These are phyloP conservation scores for Macroglossus sobrinus DNA, from an alignment of 2,113 vertebrate genomes.

Conservation along the genomic window DNA sequence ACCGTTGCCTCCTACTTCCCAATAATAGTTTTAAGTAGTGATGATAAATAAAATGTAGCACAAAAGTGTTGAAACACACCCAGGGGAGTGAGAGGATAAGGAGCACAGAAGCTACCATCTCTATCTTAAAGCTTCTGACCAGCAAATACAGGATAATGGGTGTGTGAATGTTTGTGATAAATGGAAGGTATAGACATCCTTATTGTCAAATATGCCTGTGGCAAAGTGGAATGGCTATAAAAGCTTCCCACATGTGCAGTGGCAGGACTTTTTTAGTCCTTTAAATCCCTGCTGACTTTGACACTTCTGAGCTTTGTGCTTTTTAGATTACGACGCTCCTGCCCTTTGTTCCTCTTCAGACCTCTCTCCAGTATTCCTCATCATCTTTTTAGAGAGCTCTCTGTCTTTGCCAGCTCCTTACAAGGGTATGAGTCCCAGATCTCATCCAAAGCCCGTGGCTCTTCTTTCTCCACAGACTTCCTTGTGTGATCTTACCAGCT, in stretches of 20 bases:
- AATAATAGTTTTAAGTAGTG: background rate
- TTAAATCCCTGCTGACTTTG: background rate
- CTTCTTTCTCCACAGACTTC: background rate
- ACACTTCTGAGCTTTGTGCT: background rate
- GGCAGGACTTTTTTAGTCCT: background rate
- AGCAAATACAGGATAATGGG: background rate
- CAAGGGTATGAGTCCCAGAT: background rate
- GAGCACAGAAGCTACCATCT: background rate
- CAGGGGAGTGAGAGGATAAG: background rate
- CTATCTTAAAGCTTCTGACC: background rate
- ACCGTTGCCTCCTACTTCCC: background rate
- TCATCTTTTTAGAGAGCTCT: background rate
- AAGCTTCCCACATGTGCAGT: rapidly evolving
- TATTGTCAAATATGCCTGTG: background rate
- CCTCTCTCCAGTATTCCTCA: background rate
- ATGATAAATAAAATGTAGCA: background rate
- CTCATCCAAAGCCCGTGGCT: background rate
- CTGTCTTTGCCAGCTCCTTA: background rate
- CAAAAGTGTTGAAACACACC: background rate
- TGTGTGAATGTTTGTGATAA: background rate
- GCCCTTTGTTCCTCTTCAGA: background rate
- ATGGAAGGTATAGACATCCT: too few species aligned
- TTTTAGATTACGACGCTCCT: background rate
- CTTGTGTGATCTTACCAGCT: background rate
- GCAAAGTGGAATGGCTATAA: background rate